Percentiles rank a stretch among this genome's conserved stretches.
phyloP scores from a whole-genome alignment of 2,113 vertebrate genomes.

The Pterophyllum scalare region DNA sequence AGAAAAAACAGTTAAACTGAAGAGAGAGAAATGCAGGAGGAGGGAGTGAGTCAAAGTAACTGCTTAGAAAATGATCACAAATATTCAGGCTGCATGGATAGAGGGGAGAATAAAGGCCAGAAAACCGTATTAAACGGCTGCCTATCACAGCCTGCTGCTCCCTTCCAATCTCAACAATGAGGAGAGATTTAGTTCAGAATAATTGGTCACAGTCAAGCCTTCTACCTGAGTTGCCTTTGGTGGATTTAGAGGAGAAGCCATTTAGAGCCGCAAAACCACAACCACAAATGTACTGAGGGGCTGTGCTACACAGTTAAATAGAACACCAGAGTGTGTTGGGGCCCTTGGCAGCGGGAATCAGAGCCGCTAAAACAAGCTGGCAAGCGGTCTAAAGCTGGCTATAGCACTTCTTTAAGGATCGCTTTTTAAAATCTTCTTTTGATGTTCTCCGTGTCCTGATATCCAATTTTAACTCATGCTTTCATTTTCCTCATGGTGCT shows the following conservation, averaged over 20 bases:
- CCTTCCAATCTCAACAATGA: constrained; percentile 60
- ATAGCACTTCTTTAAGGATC: constrained; percentile 16
- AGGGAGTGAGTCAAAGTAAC: neutral
- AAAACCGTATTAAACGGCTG: constrained; percentile 72
- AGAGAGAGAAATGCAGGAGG: constrained; percentile 13
- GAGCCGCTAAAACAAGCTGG: constrained; percentile 20
- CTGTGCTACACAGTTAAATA: constrained; percentile 3
- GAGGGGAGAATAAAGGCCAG: constrained; percentile 52
- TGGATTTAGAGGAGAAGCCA: constrained; percentile 49
- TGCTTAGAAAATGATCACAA: constrained; percentile 55
- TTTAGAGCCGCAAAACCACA: constrained; percentile 48
- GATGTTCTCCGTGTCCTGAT: constrained; percentile 4
- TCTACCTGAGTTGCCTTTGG: constrained; percentile 64
- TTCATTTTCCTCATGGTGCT: neutral
- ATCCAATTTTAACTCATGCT: neutral
- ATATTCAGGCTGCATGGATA: constrained; percentile 41
- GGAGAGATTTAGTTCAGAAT: constrained; percentile 63
- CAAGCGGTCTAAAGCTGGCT: constrained; percentile 14
- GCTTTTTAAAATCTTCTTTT: constrained; percentile 17
- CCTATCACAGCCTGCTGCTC: constrained; percentile 56
- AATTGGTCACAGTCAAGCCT: constrained; percentile 74
- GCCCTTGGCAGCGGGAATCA: constrained; percentile 23
- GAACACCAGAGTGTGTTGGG: neutral
- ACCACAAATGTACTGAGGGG: constrained; percentile 22
- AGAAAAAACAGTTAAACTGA: neutral